Percentiles rank a stretch among this genome's conserved stretches.
Conservation (phyloP, 1,140 invertebrate species). For the Dendrolimus punctatus region DNA sequence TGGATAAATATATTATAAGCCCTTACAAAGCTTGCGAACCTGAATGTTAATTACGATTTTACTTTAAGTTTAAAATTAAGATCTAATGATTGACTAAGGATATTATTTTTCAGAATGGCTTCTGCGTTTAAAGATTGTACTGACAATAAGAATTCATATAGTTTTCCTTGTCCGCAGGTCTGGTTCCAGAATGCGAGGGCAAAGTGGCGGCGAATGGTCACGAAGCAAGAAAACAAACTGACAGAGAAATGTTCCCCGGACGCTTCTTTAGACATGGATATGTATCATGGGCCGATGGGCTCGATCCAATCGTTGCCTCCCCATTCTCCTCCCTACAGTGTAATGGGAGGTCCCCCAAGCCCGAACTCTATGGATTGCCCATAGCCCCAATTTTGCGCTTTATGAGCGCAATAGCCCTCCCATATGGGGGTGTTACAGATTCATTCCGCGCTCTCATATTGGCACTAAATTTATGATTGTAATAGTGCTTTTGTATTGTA, state of each 20-base stretch:
- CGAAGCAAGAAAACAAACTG: slow-evolving; percentile 85
- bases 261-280: slow-evolving; percentile 72
- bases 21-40: too few relatives aligned
- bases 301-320: slow-evolving; percentile 65
- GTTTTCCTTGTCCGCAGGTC: slow-evolving; percentile 82
- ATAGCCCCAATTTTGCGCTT: slow-evolving; percentile 62
- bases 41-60: too few relatives aligned
- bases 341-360: slow-evolving; percentile 62
- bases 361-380: slow-evolving; percentile 67
- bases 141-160: too few relatives aligned
- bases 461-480: background rate
- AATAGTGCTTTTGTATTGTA: background rate
- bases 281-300: slow-evolving; percentile 72
- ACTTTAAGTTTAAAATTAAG: too few relatives aligned
- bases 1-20: too few relatives aligned
- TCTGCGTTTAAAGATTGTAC: too few relatives aligned
- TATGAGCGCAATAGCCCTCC: slow-evolving; percentile 40
- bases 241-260: slow-evolving; percentile 78
- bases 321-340: slow-evolving; percentile 65
- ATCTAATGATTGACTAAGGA: too few relatives aligned
- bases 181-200: slow-evolving; percentile 99
- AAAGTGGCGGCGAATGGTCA: slow-evolving; percentile 95
- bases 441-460: slow-evolving; percentile 15
- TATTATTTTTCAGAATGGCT: too few relatives aligned
- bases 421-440: slow-evolving; percentile 27